phyloP scores from a whole-genome alignment of 1,140 invertebrate species.

The Drosophila malerkotliana region DNA sequence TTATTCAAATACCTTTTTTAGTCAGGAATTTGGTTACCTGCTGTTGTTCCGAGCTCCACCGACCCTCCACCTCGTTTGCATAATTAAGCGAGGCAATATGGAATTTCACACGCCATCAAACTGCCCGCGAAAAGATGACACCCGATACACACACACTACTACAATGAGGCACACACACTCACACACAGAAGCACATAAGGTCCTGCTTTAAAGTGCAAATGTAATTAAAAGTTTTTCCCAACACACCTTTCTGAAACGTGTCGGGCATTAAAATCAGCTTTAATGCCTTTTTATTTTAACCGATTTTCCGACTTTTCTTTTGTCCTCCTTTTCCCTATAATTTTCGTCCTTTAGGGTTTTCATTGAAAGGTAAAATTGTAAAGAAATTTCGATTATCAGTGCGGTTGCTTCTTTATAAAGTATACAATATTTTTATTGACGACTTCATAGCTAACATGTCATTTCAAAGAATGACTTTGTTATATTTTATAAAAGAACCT shows the following conservation, averaged over 20 bases:
- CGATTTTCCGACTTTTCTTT: slow-evolving; percentile 23
- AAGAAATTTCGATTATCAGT: slow-evolving; percentile 5
- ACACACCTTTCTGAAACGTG: slow-evolving; percentile 54
- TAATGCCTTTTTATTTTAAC: slow-evolving; percentile 43
- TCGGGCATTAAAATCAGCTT: slow-evolving; percentile 53
- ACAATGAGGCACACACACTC: not conserved
- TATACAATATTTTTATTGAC: too few species aligned
- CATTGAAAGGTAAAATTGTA: not conserved
- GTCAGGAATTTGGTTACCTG: slow-evolving; percentile 54
- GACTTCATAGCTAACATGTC: not conserved
- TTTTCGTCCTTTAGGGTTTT: not conserved
- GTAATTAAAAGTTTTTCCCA: slow-evolving; percentile 72
- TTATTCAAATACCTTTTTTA: slow-evolving; percentile 67
- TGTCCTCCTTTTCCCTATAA: not conserved
- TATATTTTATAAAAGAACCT: too few species aligned
- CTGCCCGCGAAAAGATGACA: slow-evolving; percentile 44
- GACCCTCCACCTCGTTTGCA: slow-evolving; percentile 35
- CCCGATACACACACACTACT: slow-evolving; percentile 20
- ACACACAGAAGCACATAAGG: slow-evolving; percentile 9
- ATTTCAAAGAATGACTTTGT: not conserved
- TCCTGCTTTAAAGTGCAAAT: slow-evolving; percentile 70
- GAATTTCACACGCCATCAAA: slow-evolving; percentile 55
- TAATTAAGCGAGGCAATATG: slow-evolving; percentile 54
- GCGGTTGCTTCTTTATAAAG: not conserved
- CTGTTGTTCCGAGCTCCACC: slow-evolving; percentile 1